Conservation (phyloP, 2,888 invertebrate genomes). For the Hemicrepidius hirtus region DNA sequence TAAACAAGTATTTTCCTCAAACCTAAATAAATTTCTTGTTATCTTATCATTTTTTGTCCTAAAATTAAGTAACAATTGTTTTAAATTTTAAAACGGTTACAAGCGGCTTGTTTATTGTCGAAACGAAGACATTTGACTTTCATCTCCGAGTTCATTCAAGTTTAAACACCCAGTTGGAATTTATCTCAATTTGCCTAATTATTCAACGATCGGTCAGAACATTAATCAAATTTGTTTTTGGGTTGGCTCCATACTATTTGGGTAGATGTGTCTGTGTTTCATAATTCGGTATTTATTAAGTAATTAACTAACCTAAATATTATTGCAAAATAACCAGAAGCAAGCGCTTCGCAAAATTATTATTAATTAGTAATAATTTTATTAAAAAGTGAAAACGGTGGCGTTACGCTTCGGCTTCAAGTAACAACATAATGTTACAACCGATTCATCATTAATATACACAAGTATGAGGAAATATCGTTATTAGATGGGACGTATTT, state of each 20-base stretch:
- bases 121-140: background rate
- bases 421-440: slow-evolving; percentile 8
- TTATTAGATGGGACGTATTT: slow-evolving; percentile 11
- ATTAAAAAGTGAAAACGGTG: slow-evolving; percentile 26
- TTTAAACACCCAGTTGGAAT: background rate
- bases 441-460: slow-evolving; percentile 9
- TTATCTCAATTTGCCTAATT: slow-evolving; percentile 11
- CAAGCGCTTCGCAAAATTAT: background rate
- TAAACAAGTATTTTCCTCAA: background rate
- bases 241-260: background rate
- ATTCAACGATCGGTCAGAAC: background rate
- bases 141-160: slow-evolving; percentile 1
- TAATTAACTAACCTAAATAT: slow-evolving; percentile 11
- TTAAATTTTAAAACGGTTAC: too few species aligned
- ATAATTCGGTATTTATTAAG: slow-evolving; percentile 9
- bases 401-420: slow-evolving; percentile 19
- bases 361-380: slow-evolving; percentile 21
- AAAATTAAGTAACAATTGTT: too few species aligned
- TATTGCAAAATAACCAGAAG: slow-evolving; percentile 21
- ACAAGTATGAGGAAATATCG: slow-evolving; percentile 11
- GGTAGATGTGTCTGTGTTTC: slow-evolving; percentile 8
- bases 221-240: slow-evolving; percentile 18
- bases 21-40: too few species aligned
- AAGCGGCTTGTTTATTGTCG: too few species aligned
- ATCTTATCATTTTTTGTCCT: background rate